Base-by-base conservation (phyloP, 2,888 invertebrate genomes). In the Chrysotoxum bicinctum region DNA sequence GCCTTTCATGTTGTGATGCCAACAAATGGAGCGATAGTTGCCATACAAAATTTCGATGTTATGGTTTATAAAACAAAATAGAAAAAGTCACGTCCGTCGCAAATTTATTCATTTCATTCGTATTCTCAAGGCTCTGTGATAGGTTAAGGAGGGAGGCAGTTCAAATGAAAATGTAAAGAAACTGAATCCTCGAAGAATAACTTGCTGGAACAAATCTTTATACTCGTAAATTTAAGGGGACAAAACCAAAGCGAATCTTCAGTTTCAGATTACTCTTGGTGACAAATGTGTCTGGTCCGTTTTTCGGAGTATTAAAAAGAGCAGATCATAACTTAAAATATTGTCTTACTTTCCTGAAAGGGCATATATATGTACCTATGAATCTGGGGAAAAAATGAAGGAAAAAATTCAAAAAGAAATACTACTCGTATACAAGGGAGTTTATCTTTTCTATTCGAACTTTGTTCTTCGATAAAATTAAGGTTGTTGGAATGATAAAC, bases 81-180 rank as follows among this genome's bases (percentile, higher is more conserved):
- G 54, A 52, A 80, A 81, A 76, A 64, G 81, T 81, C 81, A 81
- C 81, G 81, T 81, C 40, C 81, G 66, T 70, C 2, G 56, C 32
- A 64, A 64, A 76, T 81, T 70, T 70, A 76, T 81, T 70, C 56
- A 14, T 66, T 66, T 50, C 32, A 66, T 26, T 66, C 16, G 54
- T 45, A 30, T 48, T 35, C 2, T 56, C 23, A 52, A 16, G 10
- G 37, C 19, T 23, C 16, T n/a, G n/a, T 23, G 12, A 1, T 14
- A 10, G 3, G 12, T 1, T 10, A 0, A 10, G 48, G 48, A 7
- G 12, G 14, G 3, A 2, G 56, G 35, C 1, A 3, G 21, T 56
- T 7, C 14, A 35, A 16, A 54, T 21, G 14, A n/a, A 50, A 8
- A 26, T 26, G n/a, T 1, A 58, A 37, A 58, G 21, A 58, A 58